Evolutionary conservation across 2,113 vertebrate genomes (phyloP).

Genomic region (Hippocampus mohnikei): DNA sequence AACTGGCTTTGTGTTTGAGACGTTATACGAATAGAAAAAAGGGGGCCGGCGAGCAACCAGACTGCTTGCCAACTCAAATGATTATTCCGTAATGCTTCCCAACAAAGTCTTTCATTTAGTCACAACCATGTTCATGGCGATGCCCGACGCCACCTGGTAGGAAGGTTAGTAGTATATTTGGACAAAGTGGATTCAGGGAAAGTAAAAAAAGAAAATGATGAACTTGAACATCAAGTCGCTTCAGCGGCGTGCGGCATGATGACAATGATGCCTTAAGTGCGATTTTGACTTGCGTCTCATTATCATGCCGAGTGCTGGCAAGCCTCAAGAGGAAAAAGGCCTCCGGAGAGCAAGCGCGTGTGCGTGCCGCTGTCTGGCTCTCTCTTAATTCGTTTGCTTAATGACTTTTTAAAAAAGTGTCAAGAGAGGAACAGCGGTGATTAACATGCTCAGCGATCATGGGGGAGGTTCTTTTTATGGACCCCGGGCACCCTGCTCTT

Average conservation of each 20-base stretch:
- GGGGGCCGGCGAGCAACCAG: constrained; percentile 43
- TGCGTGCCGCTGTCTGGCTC: constrained; percentile 37
- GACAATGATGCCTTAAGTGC: neutral
- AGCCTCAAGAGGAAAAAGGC: constrained; percentile 5
- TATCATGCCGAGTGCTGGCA: constrained; percentile 26
- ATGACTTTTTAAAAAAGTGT: constrained; percentile 40
- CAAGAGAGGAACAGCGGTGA: constrained; percentile 46
- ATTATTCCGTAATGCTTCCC: too few species aligned
- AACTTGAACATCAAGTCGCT: too few species aligned
- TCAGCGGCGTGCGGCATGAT: neutral
- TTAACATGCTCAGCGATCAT: constrained; percentile 47
- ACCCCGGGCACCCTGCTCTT: too few species aligned
- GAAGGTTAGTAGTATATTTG: too few species aligned
- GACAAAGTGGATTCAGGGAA: too few species aligned
- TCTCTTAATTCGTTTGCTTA: constrained; percentile 65
- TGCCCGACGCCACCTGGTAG: too few species aligned
- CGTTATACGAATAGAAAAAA: constrained; percentile 57
- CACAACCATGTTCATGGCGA: too few species aligned
- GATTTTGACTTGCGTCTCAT: constrained; percentile 23
- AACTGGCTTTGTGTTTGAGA: constrained; percentile 22
- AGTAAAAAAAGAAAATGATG: neutral
- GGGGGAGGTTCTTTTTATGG: neutral
- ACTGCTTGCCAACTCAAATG: neutral
- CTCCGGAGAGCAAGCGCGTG: constrained; percentile 42
- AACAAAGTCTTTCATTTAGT: too few species aligned